Conservation (phyloP, 2,113 vertebrate species). For the Dicaeum eximium region DNA sequence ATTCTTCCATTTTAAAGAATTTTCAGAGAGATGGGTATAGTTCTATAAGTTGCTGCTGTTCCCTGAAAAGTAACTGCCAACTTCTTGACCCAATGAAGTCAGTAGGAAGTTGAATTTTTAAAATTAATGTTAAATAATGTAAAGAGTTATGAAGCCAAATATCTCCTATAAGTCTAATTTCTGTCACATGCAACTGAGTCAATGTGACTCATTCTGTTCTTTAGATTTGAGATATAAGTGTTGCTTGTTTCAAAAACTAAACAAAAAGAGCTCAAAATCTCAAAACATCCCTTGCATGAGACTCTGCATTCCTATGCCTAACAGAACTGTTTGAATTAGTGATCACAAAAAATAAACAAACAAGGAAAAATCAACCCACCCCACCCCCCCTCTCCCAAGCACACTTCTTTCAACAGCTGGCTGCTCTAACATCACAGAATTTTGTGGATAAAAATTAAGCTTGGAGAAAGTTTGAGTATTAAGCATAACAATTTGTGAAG, state of each 20-base stretch:
- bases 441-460: not conserved
- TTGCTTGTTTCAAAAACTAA: not conserved
- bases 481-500: not conserved
- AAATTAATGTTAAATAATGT: not conserved
- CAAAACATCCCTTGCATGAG: not conserved
- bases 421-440: not conserved
- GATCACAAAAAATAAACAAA: not conserved
- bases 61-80: not conserved
- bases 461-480: not conserved
- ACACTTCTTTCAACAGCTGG: not conserved
- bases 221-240: not conserved
- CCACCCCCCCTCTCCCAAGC: too few relatives aligned
- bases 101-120: not conserved
- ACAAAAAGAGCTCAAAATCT: not conserved
- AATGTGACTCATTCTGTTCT: not conserved
- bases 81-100: not conserved
- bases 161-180: not conserved
- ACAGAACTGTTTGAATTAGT: not conserved
- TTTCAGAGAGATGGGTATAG: not conserved
- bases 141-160: not conserved
- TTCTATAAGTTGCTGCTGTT: not conserved
- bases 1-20: not conserved
- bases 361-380: not conserved
- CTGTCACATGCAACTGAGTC: not conserved
- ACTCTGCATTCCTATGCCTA: not conserved